These are phyloP conservation scores for Rhopalosiphum nymphaeae DNA, from an alignment of 2,888 invertebrate species.

Conservation along the genomic window DNA sequence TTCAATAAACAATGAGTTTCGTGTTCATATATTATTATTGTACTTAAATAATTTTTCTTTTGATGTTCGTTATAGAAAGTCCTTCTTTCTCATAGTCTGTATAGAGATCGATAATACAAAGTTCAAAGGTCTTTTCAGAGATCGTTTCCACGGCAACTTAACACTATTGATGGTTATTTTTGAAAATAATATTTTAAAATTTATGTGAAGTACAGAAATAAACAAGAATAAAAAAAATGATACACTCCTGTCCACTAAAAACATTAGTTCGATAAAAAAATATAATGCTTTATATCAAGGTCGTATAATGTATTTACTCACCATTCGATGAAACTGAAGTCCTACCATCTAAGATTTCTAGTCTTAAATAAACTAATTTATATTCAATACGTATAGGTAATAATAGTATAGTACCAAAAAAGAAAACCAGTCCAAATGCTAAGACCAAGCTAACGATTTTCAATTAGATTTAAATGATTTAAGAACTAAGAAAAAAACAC, in stretches of 20 bases:
- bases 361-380: not conserved
- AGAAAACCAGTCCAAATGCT: not conserved
- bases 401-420: not conserved
- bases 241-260: not conserved
- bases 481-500: not conserved
- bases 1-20: not conserved
- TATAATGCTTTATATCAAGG: not conserved
- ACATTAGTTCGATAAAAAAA: not conserved
- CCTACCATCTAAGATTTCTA: not conserved
- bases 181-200: slow-evolving; percentile 2
- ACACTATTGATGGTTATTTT: not conserved
- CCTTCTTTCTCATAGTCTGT: not conserved
- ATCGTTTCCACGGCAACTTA: not conserved
- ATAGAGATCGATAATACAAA: not conserved
- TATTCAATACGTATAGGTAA: not conserved
- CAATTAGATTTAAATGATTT: not conserved
- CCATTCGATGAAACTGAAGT: not conserved
- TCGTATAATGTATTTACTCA: not conserved
- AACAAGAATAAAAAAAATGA: not conserved
- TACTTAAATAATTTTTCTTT: not conserved
- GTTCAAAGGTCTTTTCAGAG: not conserved
- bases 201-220: not conserved
- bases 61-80: not conserved
- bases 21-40: not conserved
- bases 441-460: not conserved